Percentiles rank a stretch among this genome's conserved stretches.
phyloP scores from a whole-genome alignment of 2,113 vertebrate species.

The Ictalurus furcatus region DNA sequence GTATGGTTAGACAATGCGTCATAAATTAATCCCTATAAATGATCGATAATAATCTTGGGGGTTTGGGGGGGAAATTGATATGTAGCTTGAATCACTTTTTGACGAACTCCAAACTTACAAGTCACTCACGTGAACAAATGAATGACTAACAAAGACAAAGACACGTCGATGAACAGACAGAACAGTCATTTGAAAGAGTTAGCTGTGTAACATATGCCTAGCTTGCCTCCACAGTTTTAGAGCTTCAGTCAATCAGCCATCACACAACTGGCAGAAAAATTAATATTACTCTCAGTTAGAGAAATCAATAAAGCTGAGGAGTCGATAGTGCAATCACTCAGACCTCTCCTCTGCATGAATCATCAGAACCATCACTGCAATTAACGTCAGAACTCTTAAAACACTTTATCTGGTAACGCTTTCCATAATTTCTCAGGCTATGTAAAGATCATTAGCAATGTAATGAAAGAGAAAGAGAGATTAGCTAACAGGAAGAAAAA shows the following conservation, averaged over 20 bases:
- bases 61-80: not conserved
- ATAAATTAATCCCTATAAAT: not conserved
- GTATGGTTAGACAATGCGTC: no score
- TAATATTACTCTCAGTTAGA: not conserved
- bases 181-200: not conserved
- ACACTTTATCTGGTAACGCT: not conserved
- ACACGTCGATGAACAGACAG: not conserved
- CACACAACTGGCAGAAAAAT: not conserved
- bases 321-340: not conserved
- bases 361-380: not conserved
- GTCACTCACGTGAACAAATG: not conserved
- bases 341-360: not conserved
- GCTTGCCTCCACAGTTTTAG: not conserved
- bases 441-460: not conserved
- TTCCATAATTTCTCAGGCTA: not conserved
- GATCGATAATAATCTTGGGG: no score
- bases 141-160: not conserved
- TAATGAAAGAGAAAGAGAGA: not conserved
- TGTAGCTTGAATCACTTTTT: not conserved
- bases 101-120: not conserved
- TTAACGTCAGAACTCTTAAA: not conserved
- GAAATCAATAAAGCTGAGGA: not conserved
- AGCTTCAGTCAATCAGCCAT: not conserved
- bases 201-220: not conserved
- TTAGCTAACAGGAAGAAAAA: not conserved